Evolutionary conservation across 2,113 vertebrate genomes (phyloP).

Genomic region (Albula goreensis): DNA sequence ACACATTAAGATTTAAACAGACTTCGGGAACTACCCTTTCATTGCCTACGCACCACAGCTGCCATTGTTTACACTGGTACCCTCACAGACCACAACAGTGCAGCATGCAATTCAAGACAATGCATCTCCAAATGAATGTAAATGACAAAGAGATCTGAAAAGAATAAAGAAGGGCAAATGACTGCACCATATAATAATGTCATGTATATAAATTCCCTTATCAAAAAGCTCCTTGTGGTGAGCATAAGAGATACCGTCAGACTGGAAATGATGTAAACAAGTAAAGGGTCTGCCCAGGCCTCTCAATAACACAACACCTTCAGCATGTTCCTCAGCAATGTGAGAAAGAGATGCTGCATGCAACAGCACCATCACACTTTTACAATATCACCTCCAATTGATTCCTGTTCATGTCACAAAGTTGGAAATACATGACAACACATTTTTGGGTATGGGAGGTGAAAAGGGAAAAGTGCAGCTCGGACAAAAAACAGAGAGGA

Average conservation of each 20-base stretch:
- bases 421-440: not conserved
- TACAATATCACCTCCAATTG: not conserved
- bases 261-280: not conserved
- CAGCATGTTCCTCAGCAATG: not conserved
- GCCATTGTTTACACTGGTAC: not conserved
- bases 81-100: not conserved
- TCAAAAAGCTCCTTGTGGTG: not conserved
- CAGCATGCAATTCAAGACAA: not conserved
- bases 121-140: not conserved
- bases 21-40: constrained; percentile 12
- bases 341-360: not conserved
- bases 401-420: not conserved
- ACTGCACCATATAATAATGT: too few species aligned
- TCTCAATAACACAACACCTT: not conserved
- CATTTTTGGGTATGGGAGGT: not conserved
- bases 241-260: not conserved
- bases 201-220: not conserved
- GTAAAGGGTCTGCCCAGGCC: not conserved
- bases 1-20: not conserved
- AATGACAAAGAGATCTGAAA: not conserved
- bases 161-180: not conserved
- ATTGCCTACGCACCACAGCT: not conserved
- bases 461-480: too few species aligned
- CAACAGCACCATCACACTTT: not conserved
- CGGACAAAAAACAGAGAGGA: not conserved